Evolutionary conservation across 1,140 invertebrate genomes (phyloP).

Genomic region (Sipha flava): DNA sequence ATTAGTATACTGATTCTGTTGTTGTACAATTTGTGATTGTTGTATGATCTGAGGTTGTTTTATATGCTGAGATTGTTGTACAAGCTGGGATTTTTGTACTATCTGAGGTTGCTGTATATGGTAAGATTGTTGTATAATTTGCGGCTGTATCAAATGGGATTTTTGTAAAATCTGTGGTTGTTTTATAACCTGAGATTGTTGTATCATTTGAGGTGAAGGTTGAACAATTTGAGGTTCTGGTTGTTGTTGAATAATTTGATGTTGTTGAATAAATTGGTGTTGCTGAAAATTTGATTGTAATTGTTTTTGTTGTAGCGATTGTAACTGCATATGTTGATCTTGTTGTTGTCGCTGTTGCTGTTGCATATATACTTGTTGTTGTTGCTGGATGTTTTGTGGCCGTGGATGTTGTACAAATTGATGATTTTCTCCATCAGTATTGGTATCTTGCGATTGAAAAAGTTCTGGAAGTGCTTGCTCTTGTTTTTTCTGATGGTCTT

Average conservation of each 20-base stretch:
- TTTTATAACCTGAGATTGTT: neutral
- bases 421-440: neutral
- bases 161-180: neutral
- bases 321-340: neutral
- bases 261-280: neutral
- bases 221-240: neutral
- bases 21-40: neutral
- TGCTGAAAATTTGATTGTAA: neutral
- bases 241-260: neutral
- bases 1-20: neutral
- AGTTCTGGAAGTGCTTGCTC: neutral
- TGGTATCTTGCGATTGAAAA: neutral
- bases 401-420: neutral
- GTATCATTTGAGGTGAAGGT: neutral
- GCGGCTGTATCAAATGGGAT: neutral
- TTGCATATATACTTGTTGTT: neutral
- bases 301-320: neutral
- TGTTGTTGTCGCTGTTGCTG: neutral
- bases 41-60: neutral
- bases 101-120: neutral
- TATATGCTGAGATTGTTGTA: neutral
- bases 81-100: neutral
- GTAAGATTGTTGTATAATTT: no score
- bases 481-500: neutral
- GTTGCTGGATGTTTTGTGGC: neutral